Base-by-base conservation (phyloP, 2,888 invertebrate species). In the Epinotia brunnichana region DNA sequence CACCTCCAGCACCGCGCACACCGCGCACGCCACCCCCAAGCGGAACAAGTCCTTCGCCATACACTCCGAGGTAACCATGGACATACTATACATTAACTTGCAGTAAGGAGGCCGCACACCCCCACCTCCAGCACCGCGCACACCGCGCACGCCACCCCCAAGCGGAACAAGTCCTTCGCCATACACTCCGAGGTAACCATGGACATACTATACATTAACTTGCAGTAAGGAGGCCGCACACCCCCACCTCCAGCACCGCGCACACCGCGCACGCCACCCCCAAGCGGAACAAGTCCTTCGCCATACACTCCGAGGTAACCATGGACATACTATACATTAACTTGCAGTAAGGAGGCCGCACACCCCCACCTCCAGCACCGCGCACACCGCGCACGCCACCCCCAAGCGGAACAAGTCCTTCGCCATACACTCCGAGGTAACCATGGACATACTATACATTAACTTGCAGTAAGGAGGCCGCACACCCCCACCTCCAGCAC, bases 341-440 rank as follows among this genome's bases (percentile, higher is more conserved):
- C n/a, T n/a, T n/a, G n/a, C n/a, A n/a, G n/a, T n/a, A n/a, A n/a
- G n/a, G n/a, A n/a, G n/a, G 29, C 29, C 29, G n/a, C n/a, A n/a
- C n/a, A n/a, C n/a, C n/a, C n/a, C 90, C 2, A 73, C 84, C 0
- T 82, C 76, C 70, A 84, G 81, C 72, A 80, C 79, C 0, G 70
- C 81, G 0, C 85, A 85, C 3, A 87, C 84, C 66, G 75, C 82
- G 0, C 75, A 79, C n/a, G 82, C 72, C 60, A 87, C 91, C 0
- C 90, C 90, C 1, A 84, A 82, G 67, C 78, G 92, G 2, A 86
- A 89, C 78, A 86, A 89, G 44, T 91, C 92, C 0, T 92, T 92
- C 77, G 83, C 83, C 69, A 84, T 83, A 39, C 84, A 82, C 63
- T 83, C 81, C 3, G 87, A 90, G 41, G 76, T 79, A 54, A 2